Evolutionary conservation across 2,113 vertebrate species (phyloP), one percentile per base, ranked within the genome.

Genomic region (Colossoma macropomum): DNA sequence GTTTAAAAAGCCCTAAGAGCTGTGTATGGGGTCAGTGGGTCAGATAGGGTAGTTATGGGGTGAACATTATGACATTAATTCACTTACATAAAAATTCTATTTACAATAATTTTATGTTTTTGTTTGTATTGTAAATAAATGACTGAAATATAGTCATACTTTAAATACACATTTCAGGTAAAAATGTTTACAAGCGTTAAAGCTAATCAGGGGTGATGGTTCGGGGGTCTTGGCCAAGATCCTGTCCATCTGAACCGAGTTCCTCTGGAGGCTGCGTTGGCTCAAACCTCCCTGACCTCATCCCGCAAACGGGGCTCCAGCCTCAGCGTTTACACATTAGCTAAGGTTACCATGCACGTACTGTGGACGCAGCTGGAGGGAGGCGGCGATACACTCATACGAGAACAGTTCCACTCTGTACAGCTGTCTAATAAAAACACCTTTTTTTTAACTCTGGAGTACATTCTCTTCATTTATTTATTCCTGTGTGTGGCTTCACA

Each of bases 81-180:
- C 23, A 60, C 70, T 70, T 52, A 65, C 63, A 70, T 77, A 75
- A 30, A 32, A 63, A 79, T 76, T 65, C 79, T 71, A 77, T 72
- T 84, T 83, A 78, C 62, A 63, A 25, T 63, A 84, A 4, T 86
- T 45, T 71, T 76, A 23, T 65, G 10, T 32, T 16, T 85, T 70
- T 87, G 68, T 83, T 77, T 87, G 78, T 88, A 81, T 68, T 93
- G 92, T 92, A 91, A 90, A 91, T 91, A 87, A 38, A 85, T n/a
- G 23, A 48, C n/a, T 81, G 48, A 48, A 84, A 79, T 83, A 82
- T 59, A 82, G 34, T 79, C 27, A 30, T 34, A 41, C 87, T 41
- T 50, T 52, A 52, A 52, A 79, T 6, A 25, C 1, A 65, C n/a
- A 56, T 70, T 68, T 79, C 48, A 56, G 48, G 65, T 56, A 72